phyloP scores from a whole-genome alignment of 1,140 invertebrate genomes.

The Zaprionus africanus region DNA sequence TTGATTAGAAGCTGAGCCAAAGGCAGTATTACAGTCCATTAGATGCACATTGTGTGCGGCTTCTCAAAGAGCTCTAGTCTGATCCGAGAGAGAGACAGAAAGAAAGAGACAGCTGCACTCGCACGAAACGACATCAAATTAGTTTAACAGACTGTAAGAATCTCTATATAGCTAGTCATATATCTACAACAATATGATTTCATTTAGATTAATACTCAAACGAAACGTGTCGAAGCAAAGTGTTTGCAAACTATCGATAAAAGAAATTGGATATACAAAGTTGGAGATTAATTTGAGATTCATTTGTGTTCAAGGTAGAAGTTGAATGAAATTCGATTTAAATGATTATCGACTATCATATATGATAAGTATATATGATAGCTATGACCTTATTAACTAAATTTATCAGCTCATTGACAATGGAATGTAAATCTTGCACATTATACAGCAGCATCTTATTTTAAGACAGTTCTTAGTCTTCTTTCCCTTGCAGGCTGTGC shows the following conservation, averaged over 20 bases:
- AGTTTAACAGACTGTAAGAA: constrained; percentile 41
- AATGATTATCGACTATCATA: too few species aligned
- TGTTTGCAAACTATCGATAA: neutral
- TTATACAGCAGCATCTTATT: too few species aligned
- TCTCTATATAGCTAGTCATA: neutral
- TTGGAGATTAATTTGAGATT: neutral
- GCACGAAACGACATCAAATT: constrained; percentile 35
- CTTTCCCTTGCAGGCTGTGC: too few species aligned
- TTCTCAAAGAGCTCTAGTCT: constrained; percentile 5
- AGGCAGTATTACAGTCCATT: constrained; percentile 42
- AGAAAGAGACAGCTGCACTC: constrained; percentile 3
- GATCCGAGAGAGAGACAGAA: neutral
- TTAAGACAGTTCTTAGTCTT: too few species aligned
- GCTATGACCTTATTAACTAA: too few species aligned
- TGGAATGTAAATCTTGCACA: too few species aligned
- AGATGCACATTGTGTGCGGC: constrained; percentile 47
- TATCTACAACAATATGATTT: constrained; percentile 18
- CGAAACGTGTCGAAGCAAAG: neutral
- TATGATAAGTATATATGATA: too few species aligned
- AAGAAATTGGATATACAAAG: neutral
- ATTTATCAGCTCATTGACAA: too few species aligned
- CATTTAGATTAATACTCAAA: constrained; percentile 18
- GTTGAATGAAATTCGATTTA: neutral
- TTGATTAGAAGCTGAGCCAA: constrained; percentile 42
- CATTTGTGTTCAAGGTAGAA: neutral